Evolutionary conservation across 2,888 invertebrate genomes (phyloP).

Genomic region (Calameuta filiformis): DNA sequence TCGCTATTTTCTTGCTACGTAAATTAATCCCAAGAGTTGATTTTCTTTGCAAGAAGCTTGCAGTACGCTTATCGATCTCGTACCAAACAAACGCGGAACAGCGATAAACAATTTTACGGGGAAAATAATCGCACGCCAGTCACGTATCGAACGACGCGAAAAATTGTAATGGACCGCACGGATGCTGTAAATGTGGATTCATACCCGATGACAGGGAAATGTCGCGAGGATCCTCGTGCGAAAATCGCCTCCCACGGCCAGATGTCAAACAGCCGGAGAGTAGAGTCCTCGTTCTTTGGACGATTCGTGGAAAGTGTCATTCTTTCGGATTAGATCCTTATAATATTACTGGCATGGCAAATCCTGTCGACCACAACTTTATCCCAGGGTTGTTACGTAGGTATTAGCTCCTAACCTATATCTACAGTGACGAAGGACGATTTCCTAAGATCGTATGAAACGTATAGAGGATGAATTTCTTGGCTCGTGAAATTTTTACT

Average conservation of each 20-base stretch:
- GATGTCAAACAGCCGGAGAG: background rate
- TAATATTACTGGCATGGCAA: background rate
- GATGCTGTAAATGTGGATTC: background rate
- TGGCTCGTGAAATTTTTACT: background rate
- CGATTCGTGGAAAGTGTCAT: background rate
- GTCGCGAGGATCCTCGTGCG: background rate
- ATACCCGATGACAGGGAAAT: background rate
- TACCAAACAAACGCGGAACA: background rate
- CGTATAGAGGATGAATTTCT: background rate
- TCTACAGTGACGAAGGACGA: background rate
- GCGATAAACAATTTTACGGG: background rate
- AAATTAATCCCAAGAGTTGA: background rate
- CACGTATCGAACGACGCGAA: background rate
- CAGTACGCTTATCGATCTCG: background rate
- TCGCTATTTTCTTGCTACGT: background rate
- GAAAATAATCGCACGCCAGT: background rate
- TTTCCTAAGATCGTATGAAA: background rate
- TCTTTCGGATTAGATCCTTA: background rate
- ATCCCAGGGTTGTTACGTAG: background rate
- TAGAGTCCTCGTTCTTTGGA: background rate
- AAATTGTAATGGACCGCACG: background rate
- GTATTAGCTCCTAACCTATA: background rate
- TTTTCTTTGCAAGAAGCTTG: background rate
- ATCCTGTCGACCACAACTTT: background rate
- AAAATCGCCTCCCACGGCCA: background rate